A percentile compares a stretch with the other conserved stretches of the same genome.
phyloP scores from a whole-genome alignment of 2,113 vertebrate genomes.

The Calyptomena viridis region DNA sequence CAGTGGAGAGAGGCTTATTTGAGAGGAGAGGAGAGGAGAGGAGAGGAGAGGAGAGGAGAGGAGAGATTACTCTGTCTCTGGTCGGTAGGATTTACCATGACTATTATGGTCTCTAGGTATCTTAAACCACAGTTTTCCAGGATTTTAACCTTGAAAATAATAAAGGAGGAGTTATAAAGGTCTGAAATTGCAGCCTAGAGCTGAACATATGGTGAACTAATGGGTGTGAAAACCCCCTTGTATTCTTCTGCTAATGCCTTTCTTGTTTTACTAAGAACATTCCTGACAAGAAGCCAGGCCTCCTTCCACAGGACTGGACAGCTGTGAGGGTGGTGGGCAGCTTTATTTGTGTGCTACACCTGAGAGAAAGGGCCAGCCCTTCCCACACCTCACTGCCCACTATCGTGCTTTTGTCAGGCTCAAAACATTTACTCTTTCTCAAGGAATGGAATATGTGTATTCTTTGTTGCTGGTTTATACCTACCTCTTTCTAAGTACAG shows the following conservation, averaged over 20 bases:
- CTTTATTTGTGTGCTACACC: neutral
- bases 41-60: neutral
- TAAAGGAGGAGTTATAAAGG: slow-evolving; percentile 15
- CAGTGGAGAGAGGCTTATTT: neutral
- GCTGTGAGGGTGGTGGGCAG: neutral
- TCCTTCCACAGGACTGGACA: neutral
- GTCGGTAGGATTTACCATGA: neutral
- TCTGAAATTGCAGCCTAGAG: slow-evolving; percentile 18
- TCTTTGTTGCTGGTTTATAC: neutral
- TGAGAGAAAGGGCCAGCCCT: neutral
- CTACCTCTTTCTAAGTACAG: neutral
- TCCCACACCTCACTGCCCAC: neutral
- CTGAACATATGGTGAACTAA: slow-evolving; percentile 35
- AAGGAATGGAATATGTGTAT: neutral
- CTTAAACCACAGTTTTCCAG: neutral
- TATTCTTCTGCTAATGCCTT: neutral
- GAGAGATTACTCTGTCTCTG: neutral
- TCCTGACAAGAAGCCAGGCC: neutral
- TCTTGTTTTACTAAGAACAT: neutral
- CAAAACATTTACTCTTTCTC: neutral
- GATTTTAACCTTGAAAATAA: slow-evolving; percentile 27
- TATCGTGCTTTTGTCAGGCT: neutral
- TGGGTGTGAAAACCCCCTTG: slow-evolving; percentile 2
- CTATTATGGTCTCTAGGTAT: neutral
- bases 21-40: neutral